A percentile compares a stretch with the other conserved stretches of the same genome.
These are phyloP conservation scores for Onthophagus taurus DNA, from an alignment of 1,140 invertebrate species.

Conservation along the genomic window DNA sequence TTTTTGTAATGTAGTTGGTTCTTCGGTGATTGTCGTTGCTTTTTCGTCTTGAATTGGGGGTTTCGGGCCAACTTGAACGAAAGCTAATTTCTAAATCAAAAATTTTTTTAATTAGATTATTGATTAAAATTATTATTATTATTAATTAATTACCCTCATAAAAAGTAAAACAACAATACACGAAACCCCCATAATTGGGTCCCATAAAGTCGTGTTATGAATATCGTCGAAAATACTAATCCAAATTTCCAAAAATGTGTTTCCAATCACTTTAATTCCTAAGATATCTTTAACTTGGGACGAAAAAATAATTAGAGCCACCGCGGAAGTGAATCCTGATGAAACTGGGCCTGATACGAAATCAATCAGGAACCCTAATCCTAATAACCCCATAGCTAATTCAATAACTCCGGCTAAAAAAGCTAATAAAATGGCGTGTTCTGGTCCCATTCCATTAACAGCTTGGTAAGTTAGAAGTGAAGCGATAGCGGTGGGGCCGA, in stretches of 20 bases:
- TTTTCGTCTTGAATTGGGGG: constrained; percentile 8
- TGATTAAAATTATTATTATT: background rate
- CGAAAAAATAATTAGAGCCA: constrained; percentile 80
- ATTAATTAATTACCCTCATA: constrained; percentile 49
- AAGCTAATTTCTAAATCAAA: constrained; percentile 1
- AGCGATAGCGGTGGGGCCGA: constrained; percentile 78
- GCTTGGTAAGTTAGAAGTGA: constrained; percentile 72
- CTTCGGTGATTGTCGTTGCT: constrained; percentile 3
- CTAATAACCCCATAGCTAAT: constrained; percentile 75
- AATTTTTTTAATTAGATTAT: background rate
- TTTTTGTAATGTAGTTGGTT: constrained; percentile 40
- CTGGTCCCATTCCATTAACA: constrained; percentile 52
- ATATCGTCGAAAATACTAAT: constrained; percentile 53
- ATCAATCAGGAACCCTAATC: constrained; percentile 84
- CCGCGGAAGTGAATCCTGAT: constrained; percentile 86
- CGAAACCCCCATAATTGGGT: constrained; percentile 57
- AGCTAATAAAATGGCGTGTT: constrained; percentile 71
- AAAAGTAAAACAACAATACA: constrained; percentile 63
- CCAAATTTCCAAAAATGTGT: constrained; percentile 65
- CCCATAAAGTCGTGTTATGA: constrained; percentile 50
- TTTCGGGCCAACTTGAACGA: constrained; percentile 15
- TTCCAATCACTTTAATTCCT: constrained; percentile 64
- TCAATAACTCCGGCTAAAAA: constrained; percentile 74
- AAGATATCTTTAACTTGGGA: constrained; percentile 81
- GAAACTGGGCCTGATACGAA: constrained; percentile 90